phyloP scores from a whole-genome alignment of 2,888 invertebrate genomes.

The Chesias legatella region DNA sequence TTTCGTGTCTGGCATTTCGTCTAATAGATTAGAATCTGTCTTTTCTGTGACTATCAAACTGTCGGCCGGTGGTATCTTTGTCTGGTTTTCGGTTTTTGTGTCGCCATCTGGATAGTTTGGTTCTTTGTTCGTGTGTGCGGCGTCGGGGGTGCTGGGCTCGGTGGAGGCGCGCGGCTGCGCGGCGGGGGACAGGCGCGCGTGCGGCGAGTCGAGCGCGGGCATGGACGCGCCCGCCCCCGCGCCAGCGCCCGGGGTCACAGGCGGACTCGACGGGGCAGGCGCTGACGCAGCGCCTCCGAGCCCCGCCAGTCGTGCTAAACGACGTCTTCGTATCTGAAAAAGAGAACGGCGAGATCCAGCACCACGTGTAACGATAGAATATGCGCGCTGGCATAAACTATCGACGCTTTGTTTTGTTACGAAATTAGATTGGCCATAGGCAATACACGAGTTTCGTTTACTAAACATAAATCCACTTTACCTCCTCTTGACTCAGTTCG shows the following conservation, averaged over 20 bases:
- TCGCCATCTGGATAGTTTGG: constrained; percentile 60
- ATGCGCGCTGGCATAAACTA: constrained; percentile 52
- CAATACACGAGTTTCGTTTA: constrained; percentile 66
- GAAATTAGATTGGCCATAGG: constrained; percentile 77
- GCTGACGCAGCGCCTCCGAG: constrained; percentile 70
- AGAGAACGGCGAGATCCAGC: constrained; percentile 41
- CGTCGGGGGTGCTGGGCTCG: constrained; percentile 55
- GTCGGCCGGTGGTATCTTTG: constrained; percentile 68
- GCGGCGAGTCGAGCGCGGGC: constrained; percentile 50
- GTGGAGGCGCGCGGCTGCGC: constrained; percentile 49
- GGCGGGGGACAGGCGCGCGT: constrained; percentile 46
- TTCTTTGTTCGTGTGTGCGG: constrained; percentile 59
- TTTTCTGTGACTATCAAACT: constrained; percentile 76
- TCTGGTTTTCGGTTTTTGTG: constrained; percentile 59
- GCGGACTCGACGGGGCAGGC: constrained; percentile 57
- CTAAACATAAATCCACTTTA: constrained; percentile 77
- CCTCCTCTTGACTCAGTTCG: constrained; percentile 94
- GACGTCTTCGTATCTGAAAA: constrained; percentile 86
- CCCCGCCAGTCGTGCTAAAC: constrained; percentile 86
- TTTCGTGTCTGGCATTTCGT: constrained; percentile 76
- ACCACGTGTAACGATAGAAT: constrained; percentile 52
- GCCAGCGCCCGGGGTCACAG: constrained; percentile 72
- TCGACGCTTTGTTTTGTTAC: constrained; percentile 79
- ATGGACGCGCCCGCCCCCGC: constrained; percentile 67
- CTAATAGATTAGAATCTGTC: constrained; percentile 67